Percentiles rank a stretch among this genome's conserved stretches.
phyloP scores from a whole-genome alignment of 2,888 invertebrate species.

The Cataglyphis cursor region DNA sequence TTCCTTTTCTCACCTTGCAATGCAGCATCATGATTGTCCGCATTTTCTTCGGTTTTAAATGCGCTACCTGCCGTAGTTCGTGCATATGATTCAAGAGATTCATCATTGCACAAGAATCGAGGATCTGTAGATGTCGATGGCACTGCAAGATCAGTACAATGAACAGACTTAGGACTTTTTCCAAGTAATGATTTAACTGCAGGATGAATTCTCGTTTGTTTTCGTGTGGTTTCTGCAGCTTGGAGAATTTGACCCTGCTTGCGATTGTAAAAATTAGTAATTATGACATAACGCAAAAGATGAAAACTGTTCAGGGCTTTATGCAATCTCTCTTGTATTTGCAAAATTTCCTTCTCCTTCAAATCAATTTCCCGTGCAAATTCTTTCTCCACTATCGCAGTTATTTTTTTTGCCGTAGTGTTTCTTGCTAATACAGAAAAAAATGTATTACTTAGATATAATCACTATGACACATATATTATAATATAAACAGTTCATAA shows the following conservation, averaged over 20 bases:
- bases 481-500: not conserved
- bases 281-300: constrained; percentile 88
- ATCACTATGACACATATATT: not conserved
- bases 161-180: constrained; percentile 85
- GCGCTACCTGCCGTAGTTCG: not conserved
- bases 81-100: not conserved
- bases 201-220: constrained; percentile 90
- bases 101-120: constrained; percentile 12
- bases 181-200: constrained; percentile 92
- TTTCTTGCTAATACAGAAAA: constrained; percentile 76
- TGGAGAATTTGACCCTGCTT: constrained; percentile 87
- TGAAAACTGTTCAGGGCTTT: constrained; percentile 89
- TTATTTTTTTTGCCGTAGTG: constrained; percentile 87
- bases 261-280: constrained; percentile 89
- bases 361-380: constrained; percentile 91
- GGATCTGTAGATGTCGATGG: constrained; percentile 64
- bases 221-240: constrained; percentile 81
- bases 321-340: constrained; percentile 90
- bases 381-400: constrained; percentile 90
- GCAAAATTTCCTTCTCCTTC: constrained; percentile 91
- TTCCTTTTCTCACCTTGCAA: constrained; percentile 40
- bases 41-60: not conserved
- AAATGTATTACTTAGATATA: not conserved
- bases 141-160: constrained; percentile 49
- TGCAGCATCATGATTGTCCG: not conserved